phyloP scores from a whole-genome alignment of 2,797 vertebrate species.

The Sebastes variabilis region DNA sequence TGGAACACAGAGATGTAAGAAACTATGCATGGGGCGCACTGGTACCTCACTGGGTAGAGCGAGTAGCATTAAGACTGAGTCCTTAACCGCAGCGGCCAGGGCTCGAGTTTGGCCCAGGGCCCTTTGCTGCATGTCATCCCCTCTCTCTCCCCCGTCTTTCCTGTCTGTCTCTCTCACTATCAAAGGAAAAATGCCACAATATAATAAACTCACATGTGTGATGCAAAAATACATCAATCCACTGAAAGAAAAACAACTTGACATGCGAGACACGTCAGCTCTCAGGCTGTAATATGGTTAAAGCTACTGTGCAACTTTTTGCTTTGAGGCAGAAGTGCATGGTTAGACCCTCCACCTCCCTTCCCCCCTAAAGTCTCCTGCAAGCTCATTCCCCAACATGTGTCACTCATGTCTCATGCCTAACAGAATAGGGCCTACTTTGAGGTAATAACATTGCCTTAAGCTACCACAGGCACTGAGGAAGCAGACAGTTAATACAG shows the following conservation, averaged over 20 bases:
- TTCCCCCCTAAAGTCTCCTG: background rate
- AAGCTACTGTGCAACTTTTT: background rate
- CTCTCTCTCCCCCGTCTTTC: too few relatives aligned
- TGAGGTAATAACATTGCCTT: background rate
- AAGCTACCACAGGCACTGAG: background rate
- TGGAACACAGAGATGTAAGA: background rate
- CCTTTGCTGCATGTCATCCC: background rate
- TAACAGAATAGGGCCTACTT: background rate
- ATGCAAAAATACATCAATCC: slow-evolving; percentile 25
- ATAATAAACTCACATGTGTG: background rate
- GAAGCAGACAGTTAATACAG: slow-evolving; percentile 1
- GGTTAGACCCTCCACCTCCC: background rate
- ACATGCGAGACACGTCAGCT: background rate
- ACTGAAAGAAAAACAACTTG: background rate
- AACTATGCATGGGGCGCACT: background rate
- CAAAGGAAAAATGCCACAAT: background rate
- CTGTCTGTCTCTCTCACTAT: background rate
- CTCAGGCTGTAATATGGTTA: background rate
- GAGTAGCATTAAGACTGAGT: too few relatives aligned
- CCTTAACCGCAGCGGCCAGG: too few relatives aligned
- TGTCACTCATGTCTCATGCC: slow-evolving; percentile 19
- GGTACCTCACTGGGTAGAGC: too few relatives aligned
- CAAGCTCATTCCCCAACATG: slow-evolving; percentile 3
- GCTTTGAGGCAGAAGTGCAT: background rate
- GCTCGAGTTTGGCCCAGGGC: background rate